Percentiles rank a stretch among this genome's conserved stretches.
Conservation (phyloP, 2,888 invertebrate genomes). For the Drosophila kanekoi region DNA sequence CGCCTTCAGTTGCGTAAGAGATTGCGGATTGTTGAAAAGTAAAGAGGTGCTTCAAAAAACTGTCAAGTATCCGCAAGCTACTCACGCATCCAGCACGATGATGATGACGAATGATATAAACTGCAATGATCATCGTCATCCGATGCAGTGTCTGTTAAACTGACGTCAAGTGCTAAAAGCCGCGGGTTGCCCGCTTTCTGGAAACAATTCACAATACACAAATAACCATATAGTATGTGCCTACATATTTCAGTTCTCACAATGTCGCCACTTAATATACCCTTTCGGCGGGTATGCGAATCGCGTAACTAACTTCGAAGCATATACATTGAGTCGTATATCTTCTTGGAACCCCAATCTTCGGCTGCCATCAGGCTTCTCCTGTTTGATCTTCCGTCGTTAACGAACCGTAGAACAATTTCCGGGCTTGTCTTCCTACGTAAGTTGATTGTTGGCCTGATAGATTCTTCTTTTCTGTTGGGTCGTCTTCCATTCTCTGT, state of each 20-base stretch:
- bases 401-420: no score
- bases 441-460: no score
- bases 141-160: background rate
- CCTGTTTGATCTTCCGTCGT: no score
- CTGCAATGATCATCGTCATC: conserved; percentile 20
- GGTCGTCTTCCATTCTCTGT: no score
- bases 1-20: background rate
- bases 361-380: no score
- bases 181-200: conserved; percentile 14
- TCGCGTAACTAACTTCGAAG: background rate
- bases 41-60: conserved; percentile 10
- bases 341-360: no score
- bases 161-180: conserved; percentile 39
- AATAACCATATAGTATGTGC: background rate
- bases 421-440: no score
- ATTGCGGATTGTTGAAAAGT: background rate
- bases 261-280: background rate
- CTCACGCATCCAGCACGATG: conserved; percentile 24
- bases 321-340: no score
- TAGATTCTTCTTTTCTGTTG: no score
- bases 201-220: conserved; percentile 19
- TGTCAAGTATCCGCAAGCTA: conserved; percentile 13
- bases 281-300: background rate
- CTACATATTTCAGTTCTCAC: conserved; percentile 14
- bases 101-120: conserved; percentile 5